These are phyloP conservation scores for Tragelaphus scriptus DNA, from an alignment of 2,113 vertebrate species.

Conservation along the genomic window DNA sequence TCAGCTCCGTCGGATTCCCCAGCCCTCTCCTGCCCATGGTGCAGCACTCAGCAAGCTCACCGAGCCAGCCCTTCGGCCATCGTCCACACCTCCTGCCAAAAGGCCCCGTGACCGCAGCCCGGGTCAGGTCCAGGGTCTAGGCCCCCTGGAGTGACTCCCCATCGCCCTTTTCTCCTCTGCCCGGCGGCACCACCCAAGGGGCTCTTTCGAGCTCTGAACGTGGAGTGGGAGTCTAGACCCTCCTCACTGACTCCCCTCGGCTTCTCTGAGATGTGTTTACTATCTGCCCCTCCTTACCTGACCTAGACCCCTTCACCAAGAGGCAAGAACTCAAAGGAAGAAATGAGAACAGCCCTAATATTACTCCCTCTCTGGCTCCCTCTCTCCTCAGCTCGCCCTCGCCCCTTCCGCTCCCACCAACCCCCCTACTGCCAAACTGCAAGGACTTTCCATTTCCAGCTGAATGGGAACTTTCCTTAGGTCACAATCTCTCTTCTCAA, in stretches of 20 bases:
- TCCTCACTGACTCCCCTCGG: rapidly evolving
- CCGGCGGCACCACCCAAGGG: rapidly evolving
- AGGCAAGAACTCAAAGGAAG: not conserved
- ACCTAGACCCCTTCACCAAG: not conserved
- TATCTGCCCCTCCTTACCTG: not conserved
- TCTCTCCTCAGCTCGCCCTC: not conserved
- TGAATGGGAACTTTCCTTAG: not conserved
- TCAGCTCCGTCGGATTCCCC: not conserved
- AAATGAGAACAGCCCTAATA: not conserved
- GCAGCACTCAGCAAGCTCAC: not conserved
- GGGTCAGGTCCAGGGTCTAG: rapidly evolving
- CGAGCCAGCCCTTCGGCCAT: not conserved
- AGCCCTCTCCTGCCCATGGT: not conserved
- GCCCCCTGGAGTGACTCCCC: not conserved
- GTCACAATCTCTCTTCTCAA: not conserved
- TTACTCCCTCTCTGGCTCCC: not conserved
- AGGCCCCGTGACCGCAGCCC: not conserved
- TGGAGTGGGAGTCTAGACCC: not conserved
- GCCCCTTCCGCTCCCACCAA: not conserved
- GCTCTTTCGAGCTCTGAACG: not conserved
- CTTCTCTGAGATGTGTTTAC: not conserved
- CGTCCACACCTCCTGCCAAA: not conserved
- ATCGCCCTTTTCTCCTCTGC: not conserved
- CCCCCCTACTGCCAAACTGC: too few relatives aligned
- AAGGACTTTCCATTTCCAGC: not conserved